Percentiles rank a stretch among this genome's conserved stretches.
These are phyloP conservation scores for Macrotrachela quadricornifera DNA, from an alignment of 1,140 invertebrate species.

Conservation along the genomic window DNA sequence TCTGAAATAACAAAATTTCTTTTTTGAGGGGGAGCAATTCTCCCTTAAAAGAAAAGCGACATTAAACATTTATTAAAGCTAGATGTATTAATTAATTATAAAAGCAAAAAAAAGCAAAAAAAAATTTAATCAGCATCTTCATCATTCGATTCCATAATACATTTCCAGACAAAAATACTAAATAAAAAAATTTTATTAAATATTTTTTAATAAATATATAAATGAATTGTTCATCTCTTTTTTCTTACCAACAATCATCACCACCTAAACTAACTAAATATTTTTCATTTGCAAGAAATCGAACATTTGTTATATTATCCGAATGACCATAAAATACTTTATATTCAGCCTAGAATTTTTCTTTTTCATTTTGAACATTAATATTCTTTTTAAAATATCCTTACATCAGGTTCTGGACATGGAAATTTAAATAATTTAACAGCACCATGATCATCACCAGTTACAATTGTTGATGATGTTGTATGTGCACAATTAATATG, in stretches of 20 bases:
- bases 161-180: constrained; percentile 24
- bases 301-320: constrained; percentile 28
- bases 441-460: constrained; percentile 28
- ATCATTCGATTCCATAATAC: background rate
- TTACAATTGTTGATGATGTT: constrained; percentile 22
- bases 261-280: constrained; percentile 25
- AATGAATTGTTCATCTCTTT: background rate
- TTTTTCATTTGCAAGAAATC: constrained; percentile 21
- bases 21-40: too few relatives aligned
- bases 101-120: too few relatives aligned
- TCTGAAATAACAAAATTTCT: too few relatives aligned
- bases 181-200: background rate
- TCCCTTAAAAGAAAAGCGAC: too few relatives aligned
- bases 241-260: constrained; percentile 25
- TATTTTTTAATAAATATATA: too few relatives aligned
- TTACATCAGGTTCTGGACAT: constrained; percentile 24
- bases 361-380: background rate
- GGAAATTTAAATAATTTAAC: constrained; percentile 29
- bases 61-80: too few relatives aligned
- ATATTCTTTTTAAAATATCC: constrained; percentile 9
- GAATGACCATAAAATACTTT: constrained; percentile 20
- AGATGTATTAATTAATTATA: too few relatives aligned
- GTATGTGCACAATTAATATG: constrained; percentile 28
- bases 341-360: background rate
- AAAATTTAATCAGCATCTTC: too few relatives aligned